Evolutionary conservation across 2,113 vertebrate genomes (phyloP).

Genomic region (Sinocyclocheilus maitianheensis): DNA sequence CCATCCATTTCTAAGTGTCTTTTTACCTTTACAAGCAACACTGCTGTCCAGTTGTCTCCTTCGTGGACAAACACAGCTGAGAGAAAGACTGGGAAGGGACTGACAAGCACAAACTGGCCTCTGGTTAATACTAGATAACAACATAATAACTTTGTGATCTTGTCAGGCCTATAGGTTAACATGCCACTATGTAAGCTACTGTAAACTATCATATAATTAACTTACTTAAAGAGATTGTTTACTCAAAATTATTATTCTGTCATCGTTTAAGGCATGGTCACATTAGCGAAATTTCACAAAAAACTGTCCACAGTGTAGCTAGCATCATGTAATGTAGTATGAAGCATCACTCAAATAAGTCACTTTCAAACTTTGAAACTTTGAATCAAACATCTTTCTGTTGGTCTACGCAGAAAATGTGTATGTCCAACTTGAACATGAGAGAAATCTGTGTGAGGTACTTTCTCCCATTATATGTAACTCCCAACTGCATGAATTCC

Average conservation of each 20-base stretch:
- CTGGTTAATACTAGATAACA: neutral
- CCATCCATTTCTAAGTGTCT: neutral
- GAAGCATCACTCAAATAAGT: no score
- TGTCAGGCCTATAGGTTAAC: neutral
- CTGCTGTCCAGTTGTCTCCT: slow-evolving; percentile 25
- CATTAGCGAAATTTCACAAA: neutral
- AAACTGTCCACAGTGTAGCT: neutral
- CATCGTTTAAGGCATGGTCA: neutral
- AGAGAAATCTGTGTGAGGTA: no score
- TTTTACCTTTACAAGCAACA: slow-evolving; percentile 32
- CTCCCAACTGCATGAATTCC: no score
- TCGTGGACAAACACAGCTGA: slow-evolving; percentile 39
- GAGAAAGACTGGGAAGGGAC: neutral
- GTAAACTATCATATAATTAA: neutral
- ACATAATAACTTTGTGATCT: neutral
- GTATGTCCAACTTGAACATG: no score
- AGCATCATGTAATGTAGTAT: neutral
- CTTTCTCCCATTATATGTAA: no score
- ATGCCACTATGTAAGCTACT: neutral
- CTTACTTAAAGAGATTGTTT: neutral
- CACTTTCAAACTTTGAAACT: no score
- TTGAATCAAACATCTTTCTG: no score
- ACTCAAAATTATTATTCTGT: neutral
- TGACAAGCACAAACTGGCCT: neutral
- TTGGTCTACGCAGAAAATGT: no score